Evolutionary conservation across 2,113 vertebrate species (phyloP).

Genomic region (Felis catus): DNA sequence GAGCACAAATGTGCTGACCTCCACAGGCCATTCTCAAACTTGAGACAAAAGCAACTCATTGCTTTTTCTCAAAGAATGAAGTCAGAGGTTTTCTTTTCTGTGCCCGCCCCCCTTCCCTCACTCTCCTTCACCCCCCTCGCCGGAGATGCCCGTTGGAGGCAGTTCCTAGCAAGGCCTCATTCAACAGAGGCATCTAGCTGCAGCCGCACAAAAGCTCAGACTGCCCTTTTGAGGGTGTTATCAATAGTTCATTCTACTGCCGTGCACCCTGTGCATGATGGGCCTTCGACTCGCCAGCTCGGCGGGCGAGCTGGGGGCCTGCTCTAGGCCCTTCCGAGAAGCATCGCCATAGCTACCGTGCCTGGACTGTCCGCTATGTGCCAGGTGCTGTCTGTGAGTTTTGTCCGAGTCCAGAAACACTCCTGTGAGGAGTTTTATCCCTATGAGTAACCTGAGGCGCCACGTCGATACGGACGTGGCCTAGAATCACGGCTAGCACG

Average conservation of each 20-base stretch:
- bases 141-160: background rate
- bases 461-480: rapidly evolving
- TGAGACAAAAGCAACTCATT: slow-evolving; percentile 74
- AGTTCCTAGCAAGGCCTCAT: background rate
- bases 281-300: background rate
- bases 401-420: background rate
- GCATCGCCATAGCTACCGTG: rapidly evolving
- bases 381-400: background rate
- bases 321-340: rapidly evolving
- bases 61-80: slow-evolving; percentile 60
- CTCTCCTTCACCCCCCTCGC: too few species aligned
- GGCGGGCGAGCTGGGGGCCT: background rate
- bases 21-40: slow-evolving; percentile 77
- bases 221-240: background rate
- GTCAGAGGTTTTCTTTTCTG: background rate
- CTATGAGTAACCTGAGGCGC: background rate
- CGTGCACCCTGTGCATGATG: rapidly evolving
- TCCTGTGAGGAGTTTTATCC: background rate
- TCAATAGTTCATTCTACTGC: too few species aligned
- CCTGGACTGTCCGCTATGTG: rapidly evolving
- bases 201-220: background rate
- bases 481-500: background rate
- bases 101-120: background rate
- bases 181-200: background rate
- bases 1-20: slow-evolving; percentile 83